Base-by-base conservation (phyloP, 2,797 vertebrate species). In the Iguana delicatissima region DNA sequence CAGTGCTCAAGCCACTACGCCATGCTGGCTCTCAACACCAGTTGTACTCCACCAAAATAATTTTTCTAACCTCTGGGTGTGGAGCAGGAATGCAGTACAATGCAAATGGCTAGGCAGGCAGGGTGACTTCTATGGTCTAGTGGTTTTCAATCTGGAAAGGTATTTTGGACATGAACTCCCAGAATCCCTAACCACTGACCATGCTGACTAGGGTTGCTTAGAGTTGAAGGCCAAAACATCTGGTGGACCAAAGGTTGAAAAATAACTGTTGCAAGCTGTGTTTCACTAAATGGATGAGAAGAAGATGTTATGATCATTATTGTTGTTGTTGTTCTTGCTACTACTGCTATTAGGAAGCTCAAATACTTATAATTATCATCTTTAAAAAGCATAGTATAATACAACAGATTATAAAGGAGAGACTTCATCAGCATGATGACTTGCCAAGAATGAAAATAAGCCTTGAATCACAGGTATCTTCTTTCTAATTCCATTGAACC, bases 351-450 rank as follows among this genome's bases (percentile, higher is more conserved):
- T 55, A 55, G 0, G 62, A 93, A 91, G 2, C 52, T 62, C 89
- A 93, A 94, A 86, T 76, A 94, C 1, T 72, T 84, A 89, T 92
- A 6, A 88, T 64, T 64, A 73, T n/a, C 35, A 64, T 29, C 4
- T 83, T 83, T 42, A 1, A 93, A 95, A 93, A 16, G 26, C 90
- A 94, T 88, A 94, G 26, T 77, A 84, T 77, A 95, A 96, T 92
- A 92, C 91, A 89, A 90, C 91, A 89, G n/a, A 92, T 62, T 92
- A 95, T 85, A 92, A 94, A 94, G 88, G 4, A 24, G 46, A 85
- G 93, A 89, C 93, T 94, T 95, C 93, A 94, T 92, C 83, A 94
- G 91, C 88, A 89, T 81, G 76, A 90, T 92, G 57, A n/a, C 94
- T 91, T 94, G 69, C 87, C 86, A 50, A 59, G 87, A 92, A 92